Conservation (phyloP, 1,140 invertebrate species). For the Ruditapes philippinarum region DNA sequence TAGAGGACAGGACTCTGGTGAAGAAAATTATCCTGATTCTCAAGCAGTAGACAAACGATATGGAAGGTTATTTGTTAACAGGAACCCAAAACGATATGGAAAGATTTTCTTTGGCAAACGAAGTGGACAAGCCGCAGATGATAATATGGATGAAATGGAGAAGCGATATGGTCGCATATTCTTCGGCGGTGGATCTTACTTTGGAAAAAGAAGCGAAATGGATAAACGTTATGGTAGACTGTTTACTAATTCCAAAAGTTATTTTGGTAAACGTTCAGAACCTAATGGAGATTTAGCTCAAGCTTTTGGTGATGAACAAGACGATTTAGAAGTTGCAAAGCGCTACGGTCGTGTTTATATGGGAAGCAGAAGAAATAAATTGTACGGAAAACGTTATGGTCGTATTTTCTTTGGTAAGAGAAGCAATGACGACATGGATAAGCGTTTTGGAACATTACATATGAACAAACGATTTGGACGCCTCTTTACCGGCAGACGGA, state of each 20-base stretch:
- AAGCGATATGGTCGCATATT: conserved; percentile 6
- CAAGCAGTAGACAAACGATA: background rate
- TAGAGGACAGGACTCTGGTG: background rate
- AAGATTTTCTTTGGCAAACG: background rate
- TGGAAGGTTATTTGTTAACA: conserved; percentile 30
- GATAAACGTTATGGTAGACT: conserved; percentile 26
- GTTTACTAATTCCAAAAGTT: background rate
- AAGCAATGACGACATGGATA: background rate
- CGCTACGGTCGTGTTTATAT: background rate
- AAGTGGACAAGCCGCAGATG: background rate
- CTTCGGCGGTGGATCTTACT: background rate
- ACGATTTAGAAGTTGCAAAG: background rate
- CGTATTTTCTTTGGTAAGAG: background rate
- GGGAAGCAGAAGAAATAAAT: background rate
- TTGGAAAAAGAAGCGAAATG: background rate
- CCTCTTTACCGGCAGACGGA: background rate
- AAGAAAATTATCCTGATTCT: background rate
- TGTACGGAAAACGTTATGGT: conserved; percentile 14
- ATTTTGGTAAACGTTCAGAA: conserved; percentile 5
- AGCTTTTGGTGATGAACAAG: too few species aligned
- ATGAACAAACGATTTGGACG: background rate
- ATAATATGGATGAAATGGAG: background rate
- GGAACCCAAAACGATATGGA: background rate
- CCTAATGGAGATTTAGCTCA: background rate
- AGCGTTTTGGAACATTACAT: background rate